Base-by-base conservation (phyloP, 2,888 invertebrate species). In the Chloroclystis v-ata region DNA sequence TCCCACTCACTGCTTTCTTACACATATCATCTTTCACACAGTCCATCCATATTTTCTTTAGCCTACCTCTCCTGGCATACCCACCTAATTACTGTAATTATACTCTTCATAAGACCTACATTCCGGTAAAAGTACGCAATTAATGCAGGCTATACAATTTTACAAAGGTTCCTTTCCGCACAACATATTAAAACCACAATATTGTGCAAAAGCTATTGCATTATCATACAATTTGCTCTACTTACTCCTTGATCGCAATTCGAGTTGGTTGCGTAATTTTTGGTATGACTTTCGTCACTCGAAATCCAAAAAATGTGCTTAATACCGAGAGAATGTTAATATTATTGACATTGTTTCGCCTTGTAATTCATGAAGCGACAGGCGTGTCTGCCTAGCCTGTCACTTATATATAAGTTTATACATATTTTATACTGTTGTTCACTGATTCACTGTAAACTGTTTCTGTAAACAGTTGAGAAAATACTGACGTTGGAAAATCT, bases 171-270 rank as follows among this genome's bases (percentile, higher is more conserved):
- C n/a, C n/a, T n/a, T n/a, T n/a, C n/a, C 26, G 26, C 26, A 20
- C 2, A 20, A 20, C 20, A n/a, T n/a, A n/a, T 29, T 37, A 43
- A 47, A 43, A 28, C 8, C 13, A 61, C 59, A 60, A 59, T 63
- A 67, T 72, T 69, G 61, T 59, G 64, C 63, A 72, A 68, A 69
- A 63, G 52, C 43, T 41, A 66, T 75, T 75, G 69, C 72, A 62
- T 57, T 63, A 63, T 52, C 52, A 57, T 57, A 67, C 64, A 64
- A 63, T 68, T 66, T 71, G 73, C 70, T 74, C 75, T 59, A 63
- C 64, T 75, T 67, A 62, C 63, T 60, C 55, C 63, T 60, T 63
- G 69, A 70, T 64, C 61, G 70, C 57, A 47, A 50, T 54, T 52
- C 60, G 59, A 56, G 56, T 63, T 48, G 52, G 43, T 75, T 75